A percentile compares a stretch with the other conserved stretches of the same genome.
Evolutionary conservation across 1,140 invertebrate genomes (phyloP).

Genomic region (Heliconius hewitsoni): DNA sequence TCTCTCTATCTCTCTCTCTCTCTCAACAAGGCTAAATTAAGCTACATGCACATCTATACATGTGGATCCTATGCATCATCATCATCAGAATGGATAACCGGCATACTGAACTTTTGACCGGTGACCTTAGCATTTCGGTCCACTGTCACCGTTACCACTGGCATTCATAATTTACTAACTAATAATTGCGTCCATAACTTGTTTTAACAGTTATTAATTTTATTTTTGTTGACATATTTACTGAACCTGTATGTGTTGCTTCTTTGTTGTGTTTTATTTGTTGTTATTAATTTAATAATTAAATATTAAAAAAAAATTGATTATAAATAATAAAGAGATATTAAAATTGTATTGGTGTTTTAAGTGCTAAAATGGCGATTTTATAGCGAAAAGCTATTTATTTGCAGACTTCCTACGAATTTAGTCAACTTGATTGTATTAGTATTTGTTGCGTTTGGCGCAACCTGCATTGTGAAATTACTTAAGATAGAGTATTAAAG

Average conservation of each 20-base stretch:
- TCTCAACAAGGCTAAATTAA: neutral
- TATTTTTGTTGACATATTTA: constrained; percentile 14
- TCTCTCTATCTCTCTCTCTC: neutral
- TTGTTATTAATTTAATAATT: neutral
- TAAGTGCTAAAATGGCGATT: too few relatives aligned
- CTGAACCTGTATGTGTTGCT: neutral
- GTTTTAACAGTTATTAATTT: constrained; percentile 30
- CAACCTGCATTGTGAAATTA: too few relatives aligned
- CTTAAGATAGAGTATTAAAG: too few relatives aligned
- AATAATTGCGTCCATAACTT: constrained; percentile 38
- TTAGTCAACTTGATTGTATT: too few relatives aligned
- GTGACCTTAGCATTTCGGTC: constrained; percentile 61
- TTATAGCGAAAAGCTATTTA: too few relatives aligned
- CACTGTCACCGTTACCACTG: constrained; percentile 60
- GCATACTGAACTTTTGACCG: constrained; percentile 61
- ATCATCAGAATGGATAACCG: constrained; percentile 51
- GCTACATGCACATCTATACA: neutral
- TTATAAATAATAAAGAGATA: too few relatives aligned
- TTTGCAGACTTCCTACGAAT: too few relatives aligned
- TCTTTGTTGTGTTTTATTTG: neutral
- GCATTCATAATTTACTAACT: constrained; percentile 59
- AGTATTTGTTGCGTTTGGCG: too few relatives aligned
- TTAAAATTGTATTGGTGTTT: too few relatives aligned
- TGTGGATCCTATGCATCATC: constrained; percentile 34
- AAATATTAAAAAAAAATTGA: neutral